Evolutionary conservation across 2,113 vertebrate genomes (phyloP), one percentile per base, ranked within the genome.

Genomic region (Danionella cerebrum): DNA sequence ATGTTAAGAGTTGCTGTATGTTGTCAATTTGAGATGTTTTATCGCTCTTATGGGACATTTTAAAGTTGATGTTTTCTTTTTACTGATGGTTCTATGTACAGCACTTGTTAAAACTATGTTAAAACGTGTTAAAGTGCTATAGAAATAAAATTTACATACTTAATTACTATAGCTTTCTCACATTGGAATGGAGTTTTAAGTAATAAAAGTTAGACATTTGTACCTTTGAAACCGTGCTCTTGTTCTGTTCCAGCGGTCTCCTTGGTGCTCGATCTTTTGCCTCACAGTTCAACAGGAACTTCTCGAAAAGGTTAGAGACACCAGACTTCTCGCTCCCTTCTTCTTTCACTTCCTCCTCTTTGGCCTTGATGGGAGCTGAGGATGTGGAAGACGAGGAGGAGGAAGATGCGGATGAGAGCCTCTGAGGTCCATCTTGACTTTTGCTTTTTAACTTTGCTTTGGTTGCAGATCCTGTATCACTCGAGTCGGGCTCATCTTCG

Each of bases 401-500:
- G 1, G 82, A 85, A 1, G 80, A 82, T 0, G 79, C 60, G 5
- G 82, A 82, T 3, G 70, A 76, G 19, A 58, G 72, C 71, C 82
- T 84, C 22, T 76, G 69, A 1, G 75, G 31, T 13, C 58, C 18
- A 18, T 88, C 86, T 12, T 65, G 80, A 1, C 62, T 77, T 78
- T 86, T 88, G 70, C 73, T 69, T 36, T 71, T 86, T 5, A 64
- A 18, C 29, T 64, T 64, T 24, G 29, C 13, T 19, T 64, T 64
- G 2, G 41, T 6, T 83, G 8, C 35, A 6, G 42, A 87, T 81
- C 86, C 92, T 6, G 83, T 89, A 2, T 87, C 89, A 0, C 84
- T 44, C 0, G 88, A 88, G 76, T 95, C 94, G 3, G 73, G 72
- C 35, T 83, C 9, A 52, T 94, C 94, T 10, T 93, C 91, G 12